These are phyloP conservation scores for Bombus ignitus DNA, from an alignment of 1,140 invertebrate genomes.

Conservation along the genomic window DNA sequence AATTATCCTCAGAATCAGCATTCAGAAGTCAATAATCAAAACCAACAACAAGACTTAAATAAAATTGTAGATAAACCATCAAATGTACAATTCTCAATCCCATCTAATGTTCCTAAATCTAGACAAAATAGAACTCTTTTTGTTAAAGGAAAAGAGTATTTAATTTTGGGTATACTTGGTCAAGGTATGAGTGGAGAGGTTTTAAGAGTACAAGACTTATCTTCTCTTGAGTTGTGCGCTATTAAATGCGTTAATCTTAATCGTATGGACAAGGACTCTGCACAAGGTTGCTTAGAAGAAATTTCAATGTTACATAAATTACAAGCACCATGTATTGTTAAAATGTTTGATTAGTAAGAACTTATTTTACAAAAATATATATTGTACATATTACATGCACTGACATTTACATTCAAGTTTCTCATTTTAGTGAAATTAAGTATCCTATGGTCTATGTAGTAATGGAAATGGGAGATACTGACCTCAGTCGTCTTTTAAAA, in stretches of 20 bases:
- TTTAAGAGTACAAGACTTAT: constrained; percentile 79
- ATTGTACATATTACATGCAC: constrained; percentile 52
- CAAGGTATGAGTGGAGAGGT: constrained; percentile 86
- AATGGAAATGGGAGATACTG: constrained; percentile 96
- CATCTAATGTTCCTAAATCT: constrained; percentile 41
- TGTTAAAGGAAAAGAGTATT: constrained; percentile 76
- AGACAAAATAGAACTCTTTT: constrained; percentile 59
- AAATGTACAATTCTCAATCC: constrained; percentile 60
- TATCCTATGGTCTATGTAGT: constrained; percentile 90
- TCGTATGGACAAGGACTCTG: constrained; percentile 86
- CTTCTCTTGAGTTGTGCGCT: constrained; percentile 83
- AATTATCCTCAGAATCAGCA: constrained; percentile 24
- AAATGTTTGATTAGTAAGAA: constrained; percentile 94
- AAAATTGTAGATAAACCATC: constrained; percentile 21
- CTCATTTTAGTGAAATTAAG: constrained; percentile 84
- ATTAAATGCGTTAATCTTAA: constrained; percentile 84
- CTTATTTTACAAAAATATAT: constrained; percentile 43
- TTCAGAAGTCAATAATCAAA: neutral
- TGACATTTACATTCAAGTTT: constrained; percentile 43
- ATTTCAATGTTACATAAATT: constrained; percentile 92
- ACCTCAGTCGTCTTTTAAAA: constrained; percentile 91
- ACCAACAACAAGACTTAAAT: constrained; percentile 19
- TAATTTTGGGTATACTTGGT: constrained; percentile 81
- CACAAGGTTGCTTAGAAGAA: constrained; percentile 95
- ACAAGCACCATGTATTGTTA: constrained; percentile 93